Conservation (phyloP, 2,797 vertebrate genomes). For the Cirrhinus mrigala region DNA sequence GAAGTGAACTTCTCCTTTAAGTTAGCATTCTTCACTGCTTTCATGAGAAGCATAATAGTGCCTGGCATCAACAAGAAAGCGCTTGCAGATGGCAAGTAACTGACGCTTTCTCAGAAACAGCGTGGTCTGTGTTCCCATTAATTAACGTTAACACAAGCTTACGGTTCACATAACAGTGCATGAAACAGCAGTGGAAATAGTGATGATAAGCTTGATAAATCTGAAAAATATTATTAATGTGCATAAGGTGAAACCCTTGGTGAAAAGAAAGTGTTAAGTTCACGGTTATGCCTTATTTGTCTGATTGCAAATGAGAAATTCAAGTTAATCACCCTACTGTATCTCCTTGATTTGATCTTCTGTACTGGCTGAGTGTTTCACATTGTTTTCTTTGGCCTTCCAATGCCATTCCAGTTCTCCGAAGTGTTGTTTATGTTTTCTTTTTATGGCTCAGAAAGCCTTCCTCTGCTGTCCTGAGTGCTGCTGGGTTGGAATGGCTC, state of each 20-base stretch:
- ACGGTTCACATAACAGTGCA: background rate
- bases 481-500: constrained; percentile 67
- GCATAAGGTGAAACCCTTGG: constrained; percentile 16
- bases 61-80: background rate
- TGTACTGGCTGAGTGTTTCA: background rate
- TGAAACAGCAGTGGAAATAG: constrained; percentile 9
- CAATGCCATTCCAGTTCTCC: constrained; percentile 72
- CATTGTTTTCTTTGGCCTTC: constrained; percentile 70
- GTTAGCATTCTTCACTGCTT: background rate
- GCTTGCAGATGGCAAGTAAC: constrained; percentile 24
- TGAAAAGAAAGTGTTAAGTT: constrained; percentile 12
- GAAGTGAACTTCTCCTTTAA: background rate
- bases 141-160: constrained; percentile 31
- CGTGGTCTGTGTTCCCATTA: constrained; percentile 9
- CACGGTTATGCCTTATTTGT: constrained; percentile 28
- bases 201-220: background rate
- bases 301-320: constrained; percentile 9
- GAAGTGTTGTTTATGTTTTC: constrained; percentile 80
- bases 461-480: constrained; percentile 68
- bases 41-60: constrained; percentile 11
- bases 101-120: constrained; percentile 27
- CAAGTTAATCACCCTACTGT: background rate
- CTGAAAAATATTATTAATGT: constrained; percentile 16
- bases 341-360: background rate
- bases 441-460: constrained; percentile 73